Evolutionary conservation across 2,888 invertebrate genomes (phyloP).

Genomic region (Plusia festucae): DNA sequence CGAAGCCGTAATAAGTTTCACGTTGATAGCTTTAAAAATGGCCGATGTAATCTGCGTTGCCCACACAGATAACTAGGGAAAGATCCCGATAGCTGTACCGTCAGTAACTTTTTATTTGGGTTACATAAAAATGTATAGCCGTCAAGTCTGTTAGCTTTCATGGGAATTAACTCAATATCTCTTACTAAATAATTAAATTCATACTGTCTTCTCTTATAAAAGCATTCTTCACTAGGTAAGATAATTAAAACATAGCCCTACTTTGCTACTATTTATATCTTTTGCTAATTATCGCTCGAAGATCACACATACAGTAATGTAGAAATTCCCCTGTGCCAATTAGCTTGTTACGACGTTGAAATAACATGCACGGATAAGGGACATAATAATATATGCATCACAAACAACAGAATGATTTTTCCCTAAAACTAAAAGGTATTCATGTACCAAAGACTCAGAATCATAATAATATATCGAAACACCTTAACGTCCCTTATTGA

Average conservation of each 20-base stretch:
- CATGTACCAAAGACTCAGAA: not conserved
- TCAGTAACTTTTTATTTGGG: not conserved
- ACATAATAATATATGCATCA: not conserved
- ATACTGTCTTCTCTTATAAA: not conserved
- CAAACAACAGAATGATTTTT: not conserved
- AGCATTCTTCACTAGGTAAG: conserved; percentile 1
- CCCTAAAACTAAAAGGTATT: not conserved
- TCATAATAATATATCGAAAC: not conserved
- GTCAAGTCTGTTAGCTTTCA: not conserved
- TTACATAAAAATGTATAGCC: not conserved
- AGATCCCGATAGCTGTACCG: not conserved
- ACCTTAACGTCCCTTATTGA: too few species aligned
- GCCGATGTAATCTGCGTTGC: not conserved
- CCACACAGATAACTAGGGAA: conserved; percentile 1
- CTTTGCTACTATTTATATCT: too few species aligned
- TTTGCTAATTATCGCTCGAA: not conserved
- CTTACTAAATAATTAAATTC: not conserved
- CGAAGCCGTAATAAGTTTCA: not conserved
- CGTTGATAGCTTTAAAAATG: conserved; percentile 6
- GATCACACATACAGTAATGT: not conserved
- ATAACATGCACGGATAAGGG: not conserved
- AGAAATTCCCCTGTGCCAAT: not conserved
- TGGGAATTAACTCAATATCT: not conserved
- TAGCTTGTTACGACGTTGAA: not conserved
- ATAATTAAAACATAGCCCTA: not conserved